These are phyloP conservation scores for Larimichthys crocea DNA, from an alignment of 2,113 vertebrate species.

Conservation along the genomic window DNA sequence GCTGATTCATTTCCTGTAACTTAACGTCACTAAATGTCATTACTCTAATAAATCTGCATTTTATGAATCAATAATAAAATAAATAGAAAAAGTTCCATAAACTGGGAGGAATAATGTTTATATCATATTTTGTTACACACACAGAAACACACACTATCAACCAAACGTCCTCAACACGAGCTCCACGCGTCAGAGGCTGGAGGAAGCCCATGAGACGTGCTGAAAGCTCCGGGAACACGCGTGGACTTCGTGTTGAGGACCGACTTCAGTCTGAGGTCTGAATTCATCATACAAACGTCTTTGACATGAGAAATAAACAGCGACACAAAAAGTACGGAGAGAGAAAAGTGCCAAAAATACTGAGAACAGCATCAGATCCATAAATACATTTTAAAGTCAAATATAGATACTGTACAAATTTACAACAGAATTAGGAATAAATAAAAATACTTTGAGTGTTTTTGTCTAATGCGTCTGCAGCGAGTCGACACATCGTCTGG, in stretches of 20 bases:
- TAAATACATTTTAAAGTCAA: slow-evolving; percentile 46
- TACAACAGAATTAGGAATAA: slow-evolving; percentile 49
- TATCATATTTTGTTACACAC: slow-evolving; percentile 42
- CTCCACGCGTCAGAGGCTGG: slow-evolving; percentile 22
- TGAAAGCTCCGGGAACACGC: slow-evolving; percentile 30
- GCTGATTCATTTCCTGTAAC: slow-evolving; percentile 15
- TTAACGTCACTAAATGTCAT: slow-evolving; percentile 5
- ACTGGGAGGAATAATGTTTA: slow-evolving; percentile 37
- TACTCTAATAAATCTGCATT: slow-evolving; percentile 33
- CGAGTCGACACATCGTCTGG: slow-evolving; percentile 43
- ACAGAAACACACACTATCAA: slow-evolving; percentile 60
- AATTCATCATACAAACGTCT: slow-evolving; percentile 49
- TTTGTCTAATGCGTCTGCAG: slow-evolving; percentile 48
- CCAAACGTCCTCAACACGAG: slow-evolving; percentile 45
- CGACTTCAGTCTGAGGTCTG: slow-evolving; percentile 15
- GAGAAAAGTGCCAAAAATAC: slow-evolving; percentile 4
- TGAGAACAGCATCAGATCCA: slow-evolving; percentile 28
- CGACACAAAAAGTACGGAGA: slow-evolving; percentile 37
- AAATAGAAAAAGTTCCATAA: slow-evolving; percentile 48
- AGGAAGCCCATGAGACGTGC: slow-evolving; percentile 6
- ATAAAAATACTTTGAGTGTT: slow-evolving; percentile 60
- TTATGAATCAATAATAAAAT: slow-evolving; percentile 36
- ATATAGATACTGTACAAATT: slow-evolving; percentile 38
- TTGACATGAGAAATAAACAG: slow-evolving; percentile 50
- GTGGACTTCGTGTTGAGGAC: slow-evolving; percentile 43